Conservation (phyloP, 2,797 vertebrate species). For the Parauchenoglanis punctatus region DNA sequence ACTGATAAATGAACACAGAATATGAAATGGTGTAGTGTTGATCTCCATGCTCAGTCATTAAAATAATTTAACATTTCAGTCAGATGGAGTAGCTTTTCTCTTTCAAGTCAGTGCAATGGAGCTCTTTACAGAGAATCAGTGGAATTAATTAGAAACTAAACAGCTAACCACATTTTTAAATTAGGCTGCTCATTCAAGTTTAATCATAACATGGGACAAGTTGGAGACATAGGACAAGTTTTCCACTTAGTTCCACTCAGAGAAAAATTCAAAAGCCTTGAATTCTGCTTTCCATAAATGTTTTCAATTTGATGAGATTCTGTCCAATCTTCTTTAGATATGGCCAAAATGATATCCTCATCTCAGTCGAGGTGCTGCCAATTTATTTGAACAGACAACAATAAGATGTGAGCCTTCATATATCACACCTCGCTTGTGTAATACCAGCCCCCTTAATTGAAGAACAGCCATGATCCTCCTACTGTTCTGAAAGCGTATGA, state of each 20-base stretch:
- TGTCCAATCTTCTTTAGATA: neutral
- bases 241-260: neutral
- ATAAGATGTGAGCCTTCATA: neutral
- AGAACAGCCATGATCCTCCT: neutral
- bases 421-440: neutral
- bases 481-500: neutral
- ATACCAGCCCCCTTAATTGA: conserved; percentile 2
- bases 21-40: conserved; percentile 15
- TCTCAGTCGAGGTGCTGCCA: neutral
- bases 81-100: neutral
- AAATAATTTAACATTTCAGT: neutral
- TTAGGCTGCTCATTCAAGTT: neutral
- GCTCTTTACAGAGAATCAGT: neutral
- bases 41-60: neutral
- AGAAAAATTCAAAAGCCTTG: neutral
- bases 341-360: neutral
- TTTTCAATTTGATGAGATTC: conserved; percentile 11
- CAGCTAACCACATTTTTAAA: neutral
- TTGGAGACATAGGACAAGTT: neutral
- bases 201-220: neutral
- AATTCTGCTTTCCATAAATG: neutral
- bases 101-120: neutral
- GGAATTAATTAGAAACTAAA: conserved; percentile 15
- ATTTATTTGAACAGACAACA: neutral
- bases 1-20: neutral